Evolutionary conservation across 2,113 vertebrate species (phyloP), one percentile per base, ranked within the genome.

Genomic region (Nycticryphes semicollaris): DNA sequence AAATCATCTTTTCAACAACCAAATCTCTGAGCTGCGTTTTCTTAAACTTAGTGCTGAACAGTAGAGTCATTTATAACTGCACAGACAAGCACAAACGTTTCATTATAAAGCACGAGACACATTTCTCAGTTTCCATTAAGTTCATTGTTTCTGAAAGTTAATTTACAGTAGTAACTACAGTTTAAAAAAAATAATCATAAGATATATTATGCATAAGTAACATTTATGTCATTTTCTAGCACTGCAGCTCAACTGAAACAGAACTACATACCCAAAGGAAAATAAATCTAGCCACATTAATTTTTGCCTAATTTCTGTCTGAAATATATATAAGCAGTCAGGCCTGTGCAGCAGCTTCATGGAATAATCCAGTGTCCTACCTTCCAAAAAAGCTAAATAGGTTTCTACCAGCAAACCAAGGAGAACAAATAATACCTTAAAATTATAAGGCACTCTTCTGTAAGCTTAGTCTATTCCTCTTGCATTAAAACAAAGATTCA

Each of bases 1-100:
- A 98, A 97, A 94, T 96, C 95, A 96, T 97, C 89, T 97, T 98
- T 97, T 97, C 97, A 98, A 96, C 96, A 93, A 91, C 87, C 87
- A 94, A 80, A 91, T 97, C 90, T 94, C 93, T 76, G 68, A 95
- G 91, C 43, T 96, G 93, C 97, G 95, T 95, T 97, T 98, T 96
- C 94, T 96, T 95, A 92, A 95, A 91, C 54, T 56, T 24, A 86
- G 90, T 39, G 63, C 81, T 72, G 83, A 96, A 98, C 97, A 98
- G 90, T 96, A 10, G 81, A 77, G 94, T 94, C 96, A 96, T 98
- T 98, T 97, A 97, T 97, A 94, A 87, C 87, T 24, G 72, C 93
- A 93, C 31, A 25, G 80, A 96, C 92, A 95, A 96, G 97, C 77
- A 98, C 97, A 98, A 98, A 84, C 2, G 87, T 60, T 82, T 91